Evolutionary conservation across 1,140 invertebrate species (phyloP), one percentile per base, ranked within the genome.

Genomic region (Chrysomallon squamiferum): DNA sequence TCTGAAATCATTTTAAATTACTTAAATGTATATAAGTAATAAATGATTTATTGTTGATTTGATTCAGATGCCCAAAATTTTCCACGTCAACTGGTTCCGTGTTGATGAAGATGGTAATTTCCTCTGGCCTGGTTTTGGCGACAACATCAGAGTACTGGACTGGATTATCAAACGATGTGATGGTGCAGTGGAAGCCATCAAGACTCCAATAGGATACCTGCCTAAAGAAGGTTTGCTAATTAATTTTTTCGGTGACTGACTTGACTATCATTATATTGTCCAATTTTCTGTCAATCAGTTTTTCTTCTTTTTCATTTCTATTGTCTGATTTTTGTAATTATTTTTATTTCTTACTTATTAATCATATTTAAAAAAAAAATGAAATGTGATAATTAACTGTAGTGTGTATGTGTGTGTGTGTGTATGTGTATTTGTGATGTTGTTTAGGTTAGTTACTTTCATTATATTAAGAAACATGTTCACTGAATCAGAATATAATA

Each of bases 71-170:
- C 96, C 96, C 9, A 93, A 93, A 85, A 93, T 98, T 64, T 98
- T 96, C 90, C 95, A 98, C 79, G 96, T 98, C 15, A 99, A 99
- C 84, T 99, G 97, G 97, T 99, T 98, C 90, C 89, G 96, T 70
- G 95, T 96, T 77, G 89, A 90, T 71, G 74, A 85, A 13, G 65
- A 87, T 76, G 95, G 94, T 15, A 91, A 94, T 85, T 98, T 97
- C 88, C 85, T 99, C 54, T 99, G 97, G 97, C 97, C 97, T 29
- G 97, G 97, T 70, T 99, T 96, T 82, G 96, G 96, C 0, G 96
- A 99, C 62, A 99, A 99, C 82, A 91, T 92, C 18, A 90, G 97
- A 25, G 95, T 99, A 0, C 86, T 99, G 6, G 95, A 98, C 70
- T 99, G 96, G 96, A 91, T 98, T 56, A 85, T 97, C 29, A 89